Evolutionary conservation across 2,797 vertebrate species (phyloP), one percentile per base, ranked within the genome.

Genomic region (Sternarchorhynchus goeldii): DNA sequence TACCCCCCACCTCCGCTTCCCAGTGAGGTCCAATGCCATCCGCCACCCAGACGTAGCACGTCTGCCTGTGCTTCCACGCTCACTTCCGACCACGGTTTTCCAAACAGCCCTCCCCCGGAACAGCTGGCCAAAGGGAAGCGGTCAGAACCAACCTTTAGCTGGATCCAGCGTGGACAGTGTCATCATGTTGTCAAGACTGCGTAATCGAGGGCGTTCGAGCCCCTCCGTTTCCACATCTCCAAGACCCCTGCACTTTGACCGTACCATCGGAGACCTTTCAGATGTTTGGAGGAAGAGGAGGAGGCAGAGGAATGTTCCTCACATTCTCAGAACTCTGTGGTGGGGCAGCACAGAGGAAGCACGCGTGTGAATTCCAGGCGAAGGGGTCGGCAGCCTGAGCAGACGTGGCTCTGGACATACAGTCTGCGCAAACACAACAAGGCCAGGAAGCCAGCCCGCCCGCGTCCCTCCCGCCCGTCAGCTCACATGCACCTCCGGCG

Each of bases 81-180:
- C 60, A 78, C 79, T 85, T 86, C 83, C 76, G 60, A 86, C 87
- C 86, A 17, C 86, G 83, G 65, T 55, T 82, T 69, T 80, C 75
- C 75, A 81, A 86, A 85, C 76, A 83, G 66, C 60, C 72, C 25
- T 82, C 82, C 77, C 56, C 72, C 60, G 75, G 78, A 84, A 82
- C 76, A 82, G 64, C 68, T 62, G 53, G 74, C 55, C 76, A 70
- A 53, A 45, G 36, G 45, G 63, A 82, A 73, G 68, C 39, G 66
- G 67, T 39, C 60, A 77, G 25, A 39, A 62, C 63, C 50, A 75
- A 39, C 67, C 73, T 75, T 77, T 75, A 75, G 53, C 59, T 80
- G 36, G 82, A 80, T 81, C 69, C 76, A 36, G 63, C 76, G 57
- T 75, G 21, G 32, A 50, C 76, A 36, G 50, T 6, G 12, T 41